Evolutionary conservation across 2,888 invertebrate species (phyloP).

Genomic region (Apodemia hepburni): DNA sequence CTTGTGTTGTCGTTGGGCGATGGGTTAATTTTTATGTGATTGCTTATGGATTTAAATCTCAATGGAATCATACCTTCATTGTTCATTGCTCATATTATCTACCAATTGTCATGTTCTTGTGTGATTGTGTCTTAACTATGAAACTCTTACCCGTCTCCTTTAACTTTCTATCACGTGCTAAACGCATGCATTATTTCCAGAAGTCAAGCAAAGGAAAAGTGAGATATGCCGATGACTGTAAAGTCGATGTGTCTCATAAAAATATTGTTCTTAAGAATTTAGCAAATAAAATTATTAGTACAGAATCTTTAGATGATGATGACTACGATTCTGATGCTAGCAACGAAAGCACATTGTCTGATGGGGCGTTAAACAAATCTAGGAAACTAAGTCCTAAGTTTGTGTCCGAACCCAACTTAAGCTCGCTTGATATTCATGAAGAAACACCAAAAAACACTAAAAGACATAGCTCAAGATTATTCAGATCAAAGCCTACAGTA

Average conservation of each 20-base stretch:
- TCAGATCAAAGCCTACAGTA: constrained; percentile 59
- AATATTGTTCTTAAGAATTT: constrained; percentile 69
- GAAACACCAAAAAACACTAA: constrained; percentile 70
- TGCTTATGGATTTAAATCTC: background rate
- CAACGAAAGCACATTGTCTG: constrained; percentile 68
- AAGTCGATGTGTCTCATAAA: constrained; percentile 65
- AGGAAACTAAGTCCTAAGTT: constrained; percentile 68
- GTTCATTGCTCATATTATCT: background rate
- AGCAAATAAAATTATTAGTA: constrained; percentile 64
- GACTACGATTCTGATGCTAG: constrained; percentile 68
- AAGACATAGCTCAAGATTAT: constrained; percentile 53
- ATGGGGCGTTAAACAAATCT: constrained; percentile 57
- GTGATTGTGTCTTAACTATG: constrained; percentile 33
- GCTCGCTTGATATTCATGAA: constrained; percentile 51
- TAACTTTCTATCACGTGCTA: constrained; percentile 29
- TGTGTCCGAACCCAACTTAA: constrained; percentile 72
- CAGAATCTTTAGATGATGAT: constrained; percentile 59
- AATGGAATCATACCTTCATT: background rate
- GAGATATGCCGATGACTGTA: constrained; percentile 54
- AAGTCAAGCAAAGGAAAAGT: constrained; percentile 60
- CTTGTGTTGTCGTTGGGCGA: too few species aligned
- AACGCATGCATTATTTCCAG: constrained; percentile 56
- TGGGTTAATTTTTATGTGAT: too few species aligned
- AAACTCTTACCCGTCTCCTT: constrained; percentile 38
- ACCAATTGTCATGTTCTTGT: background rate